Evolutionary conservation across 2,797 vertebrate species (phyloP), one percentile per base, ranked within the genome.

Genomic region (Lacerta bilineata): DNA sequence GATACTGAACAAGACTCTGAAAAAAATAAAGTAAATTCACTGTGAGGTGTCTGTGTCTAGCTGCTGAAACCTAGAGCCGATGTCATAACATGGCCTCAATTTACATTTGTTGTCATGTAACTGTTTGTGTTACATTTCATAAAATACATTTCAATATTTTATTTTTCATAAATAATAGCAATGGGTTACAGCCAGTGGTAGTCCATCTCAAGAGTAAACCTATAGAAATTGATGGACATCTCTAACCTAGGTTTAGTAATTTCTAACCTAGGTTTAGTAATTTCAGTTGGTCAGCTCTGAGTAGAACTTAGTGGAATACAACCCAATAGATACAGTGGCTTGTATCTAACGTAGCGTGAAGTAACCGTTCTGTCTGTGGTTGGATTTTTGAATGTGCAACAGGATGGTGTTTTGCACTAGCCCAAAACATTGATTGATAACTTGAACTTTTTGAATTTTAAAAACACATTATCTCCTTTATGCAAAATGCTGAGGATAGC

Each of bases 21-120:
- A 95, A 97, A 80, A 94, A 95, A 95, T 93, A 97, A 96, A 96
- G 96, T 97, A 96, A 96, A 95, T 96, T 92, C 92, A 86, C 55
- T 88, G 89, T 91, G 85, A 88, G 83, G 91, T 95, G 39, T 90
- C 78, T 92, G 88, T 77, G 59, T 33, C 2, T 93, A 90, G 87
- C 68, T 39, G 71, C 90, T 84, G 64, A 64, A 89, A 69, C 83
- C 69, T 71, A 93, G 83, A 0, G 0, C 39, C 89, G 80, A 89
- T 80, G 59, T 88, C 91, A 11, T 86, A 43, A 17, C 82, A 36
- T 92, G 72, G 50, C n/a, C 13, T 88, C 71, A 85, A 64, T 36
- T 64, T 23, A 3, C 85, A 88, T 86, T 91, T 61, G 61, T 93
- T 55, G 85, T 89, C 88, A 86, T 92, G 89, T 86, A 0, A 3